Evolutionary conservation across 2,888 invertebrate genomes (phyloP), one percentile per base, ranked within the genome.

Genomic region (Diarsia rubi): DNA sequence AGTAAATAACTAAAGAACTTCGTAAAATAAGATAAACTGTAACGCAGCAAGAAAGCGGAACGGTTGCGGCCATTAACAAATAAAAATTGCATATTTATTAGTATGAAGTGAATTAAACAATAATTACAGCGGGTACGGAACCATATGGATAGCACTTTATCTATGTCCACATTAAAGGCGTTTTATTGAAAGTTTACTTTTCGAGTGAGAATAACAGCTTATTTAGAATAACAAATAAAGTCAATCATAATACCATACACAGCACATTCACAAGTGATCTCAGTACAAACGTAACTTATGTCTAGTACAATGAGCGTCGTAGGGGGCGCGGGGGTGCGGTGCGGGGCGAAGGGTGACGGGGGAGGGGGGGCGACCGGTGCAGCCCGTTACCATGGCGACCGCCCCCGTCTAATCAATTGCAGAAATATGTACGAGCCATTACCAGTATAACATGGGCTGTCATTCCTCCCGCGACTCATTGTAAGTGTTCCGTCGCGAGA

Each of bases 381-480:
- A 92, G 91, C 92, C 89, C 89, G 95, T 95, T 89, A 89, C 92
- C 94, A 96, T 95, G 93, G 93, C 93, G 91, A 96, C 96, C 95
- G 94, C 94, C 95, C 96, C 95, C 95, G 95, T 94, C 96, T 96
- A 96, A 96, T 96, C 96, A 96, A 96, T 96, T 96, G 96, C 96
- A 96, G 96, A 96, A 96, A 96, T 96, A 96, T 96, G 96, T 96
- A 96, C 94, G 94, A 92, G 81, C 93, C 91, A 93, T 93, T 89
- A 93, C 95, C 95, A 91, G 64, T 75, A 24, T 75, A 88, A 78
- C 70, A 19, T 31, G 94, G 79, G 9, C 92, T 81, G 19, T 79
- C 69, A 31, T 81, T 42, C 88, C 89, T 83, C 91, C 83, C 90
- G 73, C 77, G 24, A 27, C 44, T 75, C 82, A 81, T 83, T 84